phyloP scores from a whole-genome alignment of 2,797 vertebrate species.

The Xenopus petersii region DNA sequence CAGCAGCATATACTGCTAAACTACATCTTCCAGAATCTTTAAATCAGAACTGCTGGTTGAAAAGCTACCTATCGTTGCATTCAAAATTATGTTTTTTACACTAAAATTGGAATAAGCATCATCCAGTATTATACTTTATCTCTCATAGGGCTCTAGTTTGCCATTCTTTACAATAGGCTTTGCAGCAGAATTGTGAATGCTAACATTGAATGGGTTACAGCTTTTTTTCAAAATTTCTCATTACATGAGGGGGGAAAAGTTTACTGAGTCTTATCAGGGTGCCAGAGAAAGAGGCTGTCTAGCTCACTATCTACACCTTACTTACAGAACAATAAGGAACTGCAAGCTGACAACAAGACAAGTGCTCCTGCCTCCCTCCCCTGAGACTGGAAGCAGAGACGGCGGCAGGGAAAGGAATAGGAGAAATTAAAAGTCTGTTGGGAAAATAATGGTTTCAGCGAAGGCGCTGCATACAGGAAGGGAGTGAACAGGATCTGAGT shows the following conservation, averaged over 20 bases:
- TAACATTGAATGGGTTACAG: too few species aligned
- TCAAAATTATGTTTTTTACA: too few species aligned
- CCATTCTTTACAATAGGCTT: too few species aligned
- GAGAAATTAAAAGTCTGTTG: conserved; percentile 59
- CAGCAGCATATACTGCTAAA: too few species aligned
- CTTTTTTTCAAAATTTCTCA: conserved; percentile 14
- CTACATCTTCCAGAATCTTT: too few species aligned
- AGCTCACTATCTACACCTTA: conserved; percentile 64
- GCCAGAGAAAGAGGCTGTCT: conserved; percentile 65
- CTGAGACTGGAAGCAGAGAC: conserved; percentile 54
- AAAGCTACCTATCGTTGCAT: too few species aligned
- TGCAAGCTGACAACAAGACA: conserved; percentile 56
- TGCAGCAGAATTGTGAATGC: too few species aligned
- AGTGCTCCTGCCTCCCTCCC: conserved; percentile 49
- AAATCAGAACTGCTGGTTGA: too few species aligned
- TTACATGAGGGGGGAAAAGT: conserved; percentile 52
- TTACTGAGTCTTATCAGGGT: conserved; percentile 67
- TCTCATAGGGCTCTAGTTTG: too few species aligned
- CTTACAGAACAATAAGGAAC: conserved; percentile 65
- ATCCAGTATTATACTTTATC: too few species aligned
- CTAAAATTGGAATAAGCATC: too few species aligned
- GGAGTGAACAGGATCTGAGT: conserved; percentile 77
- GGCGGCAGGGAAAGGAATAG: conserved; percentile 55
- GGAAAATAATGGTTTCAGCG: conserved; percentile 73
- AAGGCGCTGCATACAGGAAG: conserved; percentile 77